phyloP scores from a whole-genome alignment of 2,113 vertebrate genomes.

The Dicrurus megarhynchus region DNA sequence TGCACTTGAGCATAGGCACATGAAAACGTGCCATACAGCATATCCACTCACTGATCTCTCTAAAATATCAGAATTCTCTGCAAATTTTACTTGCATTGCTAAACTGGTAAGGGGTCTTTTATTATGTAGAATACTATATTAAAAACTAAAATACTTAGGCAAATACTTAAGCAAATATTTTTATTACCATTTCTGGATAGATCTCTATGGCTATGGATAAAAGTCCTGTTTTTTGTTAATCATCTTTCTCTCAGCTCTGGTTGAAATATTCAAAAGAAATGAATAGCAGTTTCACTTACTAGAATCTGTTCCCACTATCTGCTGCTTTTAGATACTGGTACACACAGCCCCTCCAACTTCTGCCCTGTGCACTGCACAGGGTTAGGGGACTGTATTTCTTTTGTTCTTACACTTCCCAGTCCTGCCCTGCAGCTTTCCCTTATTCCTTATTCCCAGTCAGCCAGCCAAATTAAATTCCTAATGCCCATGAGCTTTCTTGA shows the following conservation, averaged over 20 bases:
- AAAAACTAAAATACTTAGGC: not conserved
- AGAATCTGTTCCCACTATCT: not conserved
- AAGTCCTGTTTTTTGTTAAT: not conserved
- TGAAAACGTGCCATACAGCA: not conserved
- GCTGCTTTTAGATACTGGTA: not conserved
- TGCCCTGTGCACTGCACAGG: not conserved
- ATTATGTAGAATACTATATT: not conserved
- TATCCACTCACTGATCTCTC: not conserved
- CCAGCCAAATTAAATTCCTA: constrained; percentile 29
- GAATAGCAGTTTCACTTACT: not conserved
- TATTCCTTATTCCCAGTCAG: not conserved
- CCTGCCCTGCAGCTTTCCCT: not conserved
- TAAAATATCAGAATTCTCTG: not conserved
- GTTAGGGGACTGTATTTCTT: not conserved
- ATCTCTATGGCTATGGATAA: not conserved
- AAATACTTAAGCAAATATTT: not conserved
- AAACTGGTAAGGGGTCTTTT: not conserved
- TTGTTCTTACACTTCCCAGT: not conserved
- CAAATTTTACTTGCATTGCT: not conserved
- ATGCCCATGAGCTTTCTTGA: not conserved
- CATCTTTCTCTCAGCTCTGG: not conserved
- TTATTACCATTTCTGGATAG: not conserved
- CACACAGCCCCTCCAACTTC: not conserved
- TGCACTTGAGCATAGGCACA: not conserved
- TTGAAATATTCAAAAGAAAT: not conserved